These are phyloP conservation scores for Pachypeltis micranthus DNA, from an alignment of 1,140 invertebrate genomes.

Conservation along the genomic window DNA sequence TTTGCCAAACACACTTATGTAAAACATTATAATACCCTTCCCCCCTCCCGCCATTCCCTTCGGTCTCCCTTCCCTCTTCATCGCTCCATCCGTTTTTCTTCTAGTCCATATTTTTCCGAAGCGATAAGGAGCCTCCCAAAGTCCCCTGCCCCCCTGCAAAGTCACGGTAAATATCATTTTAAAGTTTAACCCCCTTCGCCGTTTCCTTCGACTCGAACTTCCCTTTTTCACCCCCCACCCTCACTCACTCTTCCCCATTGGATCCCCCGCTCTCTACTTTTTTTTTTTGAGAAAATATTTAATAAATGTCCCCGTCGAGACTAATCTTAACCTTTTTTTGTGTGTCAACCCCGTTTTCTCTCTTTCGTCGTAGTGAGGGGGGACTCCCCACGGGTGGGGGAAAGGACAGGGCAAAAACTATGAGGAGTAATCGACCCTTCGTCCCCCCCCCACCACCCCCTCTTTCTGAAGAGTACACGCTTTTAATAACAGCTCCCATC, in stretches of 20 bases:
- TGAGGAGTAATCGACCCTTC: slow-evolving; percentile 19
- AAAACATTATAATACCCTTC: no score
- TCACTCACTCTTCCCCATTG: not conserved
- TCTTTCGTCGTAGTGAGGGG: slow-evolving; percentile 1
- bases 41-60: not conserved
- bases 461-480: not conserved
- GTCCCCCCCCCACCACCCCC: not conserved
- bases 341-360: not conserved
- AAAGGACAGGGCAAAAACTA: slow-evolving; percentile 24
- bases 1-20: no score
- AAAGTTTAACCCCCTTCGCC: slow-evolving; percentile 18
- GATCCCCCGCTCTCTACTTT: not conserved
- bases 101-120: slow-evolving; percentile 9
- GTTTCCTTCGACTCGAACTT: slow-evolving; percentile 7
- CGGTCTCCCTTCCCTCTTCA: not conserved
- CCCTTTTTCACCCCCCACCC: not conserved
- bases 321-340: slow-evolving; percentile 29
- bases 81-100: not conserved
- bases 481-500: slow-evolving; percentile 20
- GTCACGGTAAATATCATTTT: slow-evolving; percentile 21
- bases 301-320: slow-evolving; percentile 28
- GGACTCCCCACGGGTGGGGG: no score
- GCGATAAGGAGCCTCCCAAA: slow-evolving; percentile 10
- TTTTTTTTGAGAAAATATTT: slow-evolving; percentile 21
- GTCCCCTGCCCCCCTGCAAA: not conserved